These are phyloP conservation scores for Euura lappo DNA, from an alignment of 1,140 invertebrate species.

Conservation along the genomic window DNA sequence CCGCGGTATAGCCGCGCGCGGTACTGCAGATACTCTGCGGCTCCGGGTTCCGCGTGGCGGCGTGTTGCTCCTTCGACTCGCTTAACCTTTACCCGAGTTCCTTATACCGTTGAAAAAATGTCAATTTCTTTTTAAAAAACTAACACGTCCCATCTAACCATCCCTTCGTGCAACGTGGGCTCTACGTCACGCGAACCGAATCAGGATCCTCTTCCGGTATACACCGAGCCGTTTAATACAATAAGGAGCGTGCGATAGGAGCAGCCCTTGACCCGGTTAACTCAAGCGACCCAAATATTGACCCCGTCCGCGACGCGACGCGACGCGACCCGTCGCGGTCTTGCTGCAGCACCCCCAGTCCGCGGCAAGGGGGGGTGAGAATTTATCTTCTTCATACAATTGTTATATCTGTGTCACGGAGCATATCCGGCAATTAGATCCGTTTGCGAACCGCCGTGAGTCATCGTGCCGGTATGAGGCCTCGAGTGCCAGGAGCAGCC, in stretches of 20 bases:
- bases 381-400: too few relatives aligned
- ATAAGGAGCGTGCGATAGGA: slow-evolving; percentile 10
- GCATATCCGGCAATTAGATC: too few relatives aligned
- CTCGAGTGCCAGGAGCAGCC: neutral
- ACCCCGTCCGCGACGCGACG: slow-evolving; percentile 37
- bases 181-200: too few relatives aligned
- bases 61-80: neutral
- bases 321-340: slow-evolving; percentile 18
- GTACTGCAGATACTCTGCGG: slow-evolving; percentile 1
- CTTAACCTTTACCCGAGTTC: too few relatives aligned
- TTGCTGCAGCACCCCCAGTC: neutral
- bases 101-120: too few relatives aligned
- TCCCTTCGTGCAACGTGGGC: too few relatives aligned
- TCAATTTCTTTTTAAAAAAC: too few relatives aligned
- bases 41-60: neutral
- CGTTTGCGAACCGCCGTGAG: too few relatives aligned
- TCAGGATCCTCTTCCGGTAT: too few relatives aligned
- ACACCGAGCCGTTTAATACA: neutral
- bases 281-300: slow-evolving; percentile 44
- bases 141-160: too few relatives aligned
- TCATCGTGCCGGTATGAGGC: too few relatives aligned
- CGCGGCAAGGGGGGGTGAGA: neutral
- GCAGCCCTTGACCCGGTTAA: slow-evolving; percentile 48
- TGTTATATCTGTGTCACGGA: too few relatives aligned
- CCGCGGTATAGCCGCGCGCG: neutral